A percentile compares a stretch with the other conserved stretches of the same genome.
Evolutionary conservation across 2,797 vertebrate genomes (phyloP).

Genomic region (Poliocrania exsul): DNA sequence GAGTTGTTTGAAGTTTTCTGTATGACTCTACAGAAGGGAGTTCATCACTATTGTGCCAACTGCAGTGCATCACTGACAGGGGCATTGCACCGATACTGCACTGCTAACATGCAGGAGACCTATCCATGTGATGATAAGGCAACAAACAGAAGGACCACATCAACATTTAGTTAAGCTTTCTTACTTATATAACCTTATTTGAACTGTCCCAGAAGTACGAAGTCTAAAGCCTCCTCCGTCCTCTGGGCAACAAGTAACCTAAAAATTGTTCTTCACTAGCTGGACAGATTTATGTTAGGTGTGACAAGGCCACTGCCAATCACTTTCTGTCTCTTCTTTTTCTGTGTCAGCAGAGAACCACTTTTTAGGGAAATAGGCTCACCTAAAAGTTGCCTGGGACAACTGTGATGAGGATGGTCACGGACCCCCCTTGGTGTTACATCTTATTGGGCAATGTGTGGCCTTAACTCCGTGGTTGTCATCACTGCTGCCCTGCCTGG

Average conservation of each 20-base stretch:
- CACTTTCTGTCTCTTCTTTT: background rate
- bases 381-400: background rate
- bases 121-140: rapidly evolving
- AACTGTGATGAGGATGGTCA: background rate
- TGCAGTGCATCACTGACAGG: background rate
- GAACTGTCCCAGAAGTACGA: background rate
- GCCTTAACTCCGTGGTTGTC: background rate
- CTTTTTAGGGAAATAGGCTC: background rate
- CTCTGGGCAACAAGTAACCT: background rate
- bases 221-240: background rate
- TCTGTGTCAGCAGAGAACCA: background rate
- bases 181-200: background rate
- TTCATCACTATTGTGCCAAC: background rate
- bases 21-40: background rate
- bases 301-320: background rate
- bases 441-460: rapidly evolving
- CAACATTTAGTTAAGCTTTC: background rate
- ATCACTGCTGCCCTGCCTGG: background rate
- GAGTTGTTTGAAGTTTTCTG: background rate
- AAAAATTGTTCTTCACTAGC: background rate
- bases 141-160: background rate
- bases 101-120: background rate
- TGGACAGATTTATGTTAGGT: background rate
- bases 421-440: background rate
- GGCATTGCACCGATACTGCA: background rate